Percentiles rank a stretch among this genome's conserved stretches.
Evolutionary conservation across 2,113 vertebrate species (phyloP).

Genomic region (Opisthocomus hoazin): DNA sequence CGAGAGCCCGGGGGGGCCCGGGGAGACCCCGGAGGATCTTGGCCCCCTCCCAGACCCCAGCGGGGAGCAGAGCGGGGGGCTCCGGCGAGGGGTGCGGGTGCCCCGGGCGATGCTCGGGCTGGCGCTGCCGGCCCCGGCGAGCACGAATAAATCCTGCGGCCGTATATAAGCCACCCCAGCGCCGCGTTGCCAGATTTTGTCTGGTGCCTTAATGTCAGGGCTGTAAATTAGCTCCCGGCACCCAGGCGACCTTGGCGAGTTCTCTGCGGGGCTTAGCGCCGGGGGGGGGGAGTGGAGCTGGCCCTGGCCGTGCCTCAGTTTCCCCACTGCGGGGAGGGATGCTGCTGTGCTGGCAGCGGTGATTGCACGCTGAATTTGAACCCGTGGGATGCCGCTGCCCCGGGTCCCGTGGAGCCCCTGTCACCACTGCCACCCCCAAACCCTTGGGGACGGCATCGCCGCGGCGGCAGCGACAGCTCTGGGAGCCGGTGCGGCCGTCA

Average conservation of each 20-base stretch:
- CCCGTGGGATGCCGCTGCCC: background rate
- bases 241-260: background rate
- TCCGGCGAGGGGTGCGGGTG: background rate
- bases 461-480: background rate
- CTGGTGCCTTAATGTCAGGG: background rate
- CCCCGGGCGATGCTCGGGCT: background rate
- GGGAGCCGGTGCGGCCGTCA: background rate
- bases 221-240: background rate
- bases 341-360: background rate
- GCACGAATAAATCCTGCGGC: background rate
- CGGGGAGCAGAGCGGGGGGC: background rate
- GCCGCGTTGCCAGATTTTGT: background rate
- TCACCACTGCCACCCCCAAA: background rate
- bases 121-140: background rate
- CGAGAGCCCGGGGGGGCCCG: too few species aligned
- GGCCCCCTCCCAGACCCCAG: too few species aligned
- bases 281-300: background rate
- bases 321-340: background rate
- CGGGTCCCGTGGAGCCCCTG: background rate
- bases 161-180: background rate
- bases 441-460: too few species aligned
- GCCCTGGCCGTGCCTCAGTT: background rate
- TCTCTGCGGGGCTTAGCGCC: background rate
- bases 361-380: background rate
- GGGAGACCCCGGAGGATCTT: too few species aligned